Base-by-base conservation (phyloP, 2,797 vertebrate species). In the Sebastes trivittatus region DNA sequence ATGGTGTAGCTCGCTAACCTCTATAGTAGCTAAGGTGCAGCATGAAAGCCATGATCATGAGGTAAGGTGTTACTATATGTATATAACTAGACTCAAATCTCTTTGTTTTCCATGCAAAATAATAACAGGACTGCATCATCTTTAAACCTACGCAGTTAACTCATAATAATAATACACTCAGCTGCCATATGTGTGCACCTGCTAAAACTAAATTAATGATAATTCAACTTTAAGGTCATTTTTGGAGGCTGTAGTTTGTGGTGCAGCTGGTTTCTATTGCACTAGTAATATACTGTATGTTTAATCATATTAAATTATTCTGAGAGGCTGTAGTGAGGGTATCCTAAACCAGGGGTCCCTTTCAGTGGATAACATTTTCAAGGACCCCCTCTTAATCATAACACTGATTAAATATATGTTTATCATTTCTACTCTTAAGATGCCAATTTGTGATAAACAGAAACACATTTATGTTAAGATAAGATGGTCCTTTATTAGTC, bases 1-100 rank as follows among this genome's bases (percentile, higher is more conserved):
- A 83, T 86, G 90, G 55, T 88, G 20, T 82, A 78, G 73, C 71
- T n/a, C 76, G 84, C 88, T 92, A 90, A 78, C 79, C 29, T 42
- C 20, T 13, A 36, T 36, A 80, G 42, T 66, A 88, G 89, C 90
- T 82, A 87, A 91, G 72, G 81, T 91, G 89, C 91, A 92, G 71
- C 72, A 93, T 94, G 91, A 91, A 80, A 81, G 52, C 68, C 14
- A 69, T 56, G 46, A 90, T 78, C 84, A 89, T 85, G 86, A 94
- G 94, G 93, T 95, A 92, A 93, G 90, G 29, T 32, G n/a, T 29
- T 18, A 18, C 2, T 36, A 55, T 9, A 10, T 4, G 5, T 42
- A 4, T 54, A 18, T 70, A 5, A 61, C 42, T 14, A 29, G 0
- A 63, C 3, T 27, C 2, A 36, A 22, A 27, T 54, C 1, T 68